A percentile compares a stretch with the other conserved stretches of the same genome.
These are phyloP conservation scores for Latheticus oryzae DNA, from an alignment of 2,888 invertebrate genomes.

Conservation along the genomic window DNA sequence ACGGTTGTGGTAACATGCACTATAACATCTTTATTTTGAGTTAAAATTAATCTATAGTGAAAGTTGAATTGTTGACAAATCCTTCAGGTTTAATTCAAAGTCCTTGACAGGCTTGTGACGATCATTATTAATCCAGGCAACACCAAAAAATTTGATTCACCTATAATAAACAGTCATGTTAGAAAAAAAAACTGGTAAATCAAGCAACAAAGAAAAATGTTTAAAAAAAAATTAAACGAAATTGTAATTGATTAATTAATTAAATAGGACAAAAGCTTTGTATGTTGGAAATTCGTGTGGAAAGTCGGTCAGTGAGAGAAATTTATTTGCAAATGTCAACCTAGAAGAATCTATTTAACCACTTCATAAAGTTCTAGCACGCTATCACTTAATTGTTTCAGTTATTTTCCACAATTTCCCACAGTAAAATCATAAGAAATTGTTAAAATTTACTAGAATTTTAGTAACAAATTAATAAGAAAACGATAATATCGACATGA, in stretches of 20 bases:
- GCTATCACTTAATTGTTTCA: no score
- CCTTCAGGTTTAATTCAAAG: constrained; percentile 35
- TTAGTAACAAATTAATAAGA: no score
- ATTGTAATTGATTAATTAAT: no score
- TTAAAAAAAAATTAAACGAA: no score
- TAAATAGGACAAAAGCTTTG: no score
- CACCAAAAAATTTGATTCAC: constrained; percentile 45
- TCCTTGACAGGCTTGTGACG: constrained; percentile 45
- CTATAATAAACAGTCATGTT: constrained; percentile 43
- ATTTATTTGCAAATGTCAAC: constrained; percentile 24
- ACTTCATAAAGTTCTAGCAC: constrained; percentile 10
- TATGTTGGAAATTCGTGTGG: no score
- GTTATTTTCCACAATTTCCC: no score
- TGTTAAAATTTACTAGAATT: no score
- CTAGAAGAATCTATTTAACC: neutral
- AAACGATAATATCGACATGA: constrained; percentile 32
- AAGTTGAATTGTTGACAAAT: constrained; percentile 29
- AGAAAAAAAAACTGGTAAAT: neutral
- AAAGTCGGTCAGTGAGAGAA: constrained; percentile 19
- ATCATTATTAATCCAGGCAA: constrained; percentile 48
- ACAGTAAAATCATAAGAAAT: no score
- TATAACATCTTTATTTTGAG: constrained; percentile 26
- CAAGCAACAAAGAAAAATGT: no score
- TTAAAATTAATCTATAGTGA: constrained; percentile 17
- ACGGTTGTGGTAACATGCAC: constrained; percentile 32